Conservation (phyloP, 2,113 vertebrate genomes). For the Tylochromis polylepis region DNA sequence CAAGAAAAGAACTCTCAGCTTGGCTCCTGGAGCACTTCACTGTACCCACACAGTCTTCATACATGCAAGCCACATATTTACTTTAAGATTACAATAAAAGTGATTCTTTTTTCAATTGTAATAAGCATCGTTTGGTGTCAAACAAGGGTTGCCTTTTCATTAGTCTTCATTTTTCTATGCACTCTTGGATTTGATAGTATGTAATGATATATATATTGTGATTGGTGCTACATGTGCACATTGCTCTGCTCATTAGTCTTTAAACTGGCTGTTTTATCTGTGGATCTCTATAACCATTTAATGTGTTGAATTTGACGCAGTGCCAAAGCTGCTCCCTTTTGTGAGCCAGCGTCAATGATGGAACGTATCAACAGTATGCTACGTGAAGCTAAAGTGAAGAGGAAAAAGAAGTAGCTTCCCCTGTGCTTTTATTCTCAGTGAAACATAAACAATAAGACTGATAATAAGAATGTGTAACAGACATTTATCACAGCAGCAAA, state of each 20-base stretch:
- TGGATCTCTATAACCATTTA: background rate
- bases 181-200: background rate
- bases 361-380: background rate
- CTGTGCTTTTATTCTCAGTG: background rate
- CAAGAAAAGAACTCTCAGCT: background rate
- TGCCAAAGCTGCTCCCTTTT: background rate
- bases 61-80: background rate
- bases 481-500: background rate
- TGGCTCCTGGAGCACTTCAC: background rate
- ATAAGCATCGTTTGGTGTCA: background rate
- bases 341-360: background rate
- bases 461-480: no score
- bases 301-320: background rate
- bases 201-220: background rate
- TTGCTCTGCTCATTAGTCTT: background rate
- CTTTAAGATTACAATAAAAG: background rate
- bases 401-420: background rate
- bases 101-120: background rate
- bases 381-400: background rate
- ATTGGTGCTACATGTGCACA: background rate
- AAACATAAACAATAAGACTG: background rate
- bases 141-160: background rate
- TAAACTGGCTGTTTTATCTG: background rate
- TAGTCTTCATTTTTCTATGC: background rate
- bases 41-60: background rate